Base-by-base conservation (phyloP, 2,797 vertebrate species). In the Falco naumanni region DNA sequence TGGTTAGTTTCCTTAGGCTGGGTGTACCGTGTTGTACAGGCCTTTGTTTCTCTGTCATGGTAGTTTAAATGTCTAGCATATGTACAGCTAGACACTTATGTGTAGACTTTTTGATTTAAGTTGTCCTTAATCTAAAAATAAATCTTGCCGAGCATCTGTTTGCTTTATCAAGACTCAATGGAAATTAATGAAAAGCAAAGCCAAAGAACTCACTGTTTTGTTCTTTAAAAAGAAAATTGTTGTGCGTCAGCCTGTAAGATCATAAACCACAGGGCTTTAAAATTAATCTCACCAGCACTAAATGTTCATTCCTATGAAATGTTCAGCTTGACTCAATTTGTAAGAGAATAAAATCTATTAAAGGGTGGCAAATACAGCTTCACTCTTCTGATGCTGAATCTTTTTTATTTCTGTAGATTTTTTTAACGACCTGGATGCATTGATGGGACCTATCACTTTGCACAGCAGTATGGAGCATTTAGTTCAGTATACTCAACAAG, bases 401-500 rank as follows among this genome's bases (percentile, higher is more conserved):
- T 71, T 75, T 92, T 94, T 71, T 66, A 11, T 0, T 65, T 81
- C 59, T 79, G 59, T 97, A 99, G 99, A 99, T 96, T 99, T 99
- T 98, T 99, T 99, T 98, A 99, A 99, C 29, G 99, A 99, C 98
- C 98, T 99, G 98, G 99, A 99, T 92, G 98, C 99, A 51, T 98
- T 99, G 97, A 99, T 99, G 97, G 99, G 99, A 77, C 99, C 99
- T 1, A 90, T 99, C 98, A 99, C 99, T 95, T 98, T 99, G 95
- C 99, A 99, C 98, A 99, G 99, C 98, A 99, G 98, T 98, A 99
- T 99, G 97, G 98, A 99, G 91, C 99, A 99, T 79, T 98, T 99
- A 64, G 99, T 99, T 92, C 99, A 99, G 86, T 99, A 99, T 97
- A 99, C 99, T 94, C 98, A 99, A 93, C 99, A 99, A 97, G 99